Evolutionary conservation across 2,797 vertebrate genomes (phyloP).

Genomic region (Squalus acanthias): DNA sequence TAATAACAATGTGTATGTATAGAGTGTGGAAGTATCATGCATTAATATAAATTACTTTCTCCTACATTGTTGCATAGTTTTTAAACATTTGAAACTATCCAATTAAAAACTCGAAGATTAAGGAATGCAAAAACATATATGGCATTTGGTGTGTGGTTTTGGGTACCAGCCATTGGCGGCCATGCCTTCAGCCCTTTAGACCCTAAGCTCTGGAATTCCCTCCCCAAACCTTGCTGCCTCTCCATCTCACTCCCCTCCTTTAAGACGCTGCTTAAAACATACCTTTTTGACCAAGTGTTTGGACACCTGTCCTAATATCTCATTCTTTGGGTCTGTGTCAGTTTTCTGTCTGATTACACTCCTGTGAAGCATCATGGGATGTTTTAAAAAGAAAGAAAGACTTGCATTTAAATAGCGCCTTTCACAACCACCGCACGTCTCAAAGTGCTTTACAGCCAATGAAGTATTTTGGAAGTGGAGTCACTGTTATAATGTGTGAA

Average conservation of each 20-base stretch:
- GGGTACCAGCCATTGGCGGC: not conserved
- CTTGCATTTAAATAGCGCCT: no score
- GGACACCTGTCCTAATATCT: not conserved
- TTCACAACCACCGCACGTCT: no score
- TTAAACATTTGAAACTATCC: not conserved
- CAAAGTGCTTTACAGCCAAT: no score
- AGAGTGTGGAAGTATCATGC: not conserved
- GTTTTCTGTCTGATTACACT: not conserved
- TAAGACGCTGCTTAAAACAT: not conserved
- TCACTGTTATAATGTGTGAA: no score
- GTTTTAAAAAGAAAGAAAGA: not conserved
- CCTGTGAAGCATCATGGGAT: not conserved
- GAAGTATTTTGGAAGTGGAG: no score
- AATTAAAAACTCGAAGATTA: not conserved
- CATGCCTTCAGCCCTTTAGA: not conserved
- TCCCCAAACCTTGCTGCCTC: not conserved
- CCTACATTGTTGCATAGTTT: not conserved
- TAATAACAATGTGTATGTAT: not conserved
- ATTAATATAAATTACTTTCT: not conserved
- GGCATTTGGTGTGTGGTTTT: not conserved
- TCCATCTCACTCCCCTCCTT: not conserved
- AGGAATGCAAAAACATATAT: not conserved
- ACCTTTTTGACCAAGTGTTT: not conserved
- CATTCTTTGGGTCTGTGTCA: not conserved
- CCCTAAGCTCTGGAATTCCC: not conserved